A percentile compares a stretch with the other conserved stretches of the same genome.
Evolutionary conservation across 2,888 invertebrate genomes (phyloP).

Genomic region (Ennomos quercinarius): DNA sequence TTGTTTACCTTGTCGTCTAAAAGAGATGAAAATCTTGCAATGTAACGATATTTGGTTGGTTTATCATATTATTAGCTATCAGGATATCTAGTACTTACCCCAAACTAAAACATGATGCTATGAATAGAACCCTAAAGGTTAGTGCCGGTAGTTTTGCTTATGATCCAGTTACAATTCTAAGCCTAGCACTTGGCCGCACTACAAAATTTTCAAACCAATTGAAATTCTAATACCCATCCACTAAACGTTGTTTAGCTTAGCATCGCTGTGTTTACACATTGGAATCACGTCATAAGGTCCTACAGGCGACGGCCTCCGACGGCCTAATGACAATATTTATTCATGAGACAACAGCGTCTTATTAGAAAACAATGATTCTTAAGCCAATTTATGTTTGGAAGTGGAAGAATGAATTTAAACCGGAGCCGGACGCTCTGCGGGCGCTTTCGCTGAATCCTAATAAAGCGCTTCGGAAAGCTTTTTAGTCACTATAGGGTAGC

Average conservation of each 20-base stretch:
- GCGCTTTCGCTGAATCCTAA: slow-evolving; percentile 40
- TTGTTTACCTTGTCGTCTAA: too few species aligned
- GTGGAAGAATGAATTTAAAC: slow-evolving; percentile 42
- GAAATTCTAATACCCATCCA: neutral
- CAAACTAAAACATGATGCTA: too few species aligned
- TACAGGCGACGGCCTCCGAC: neutral
- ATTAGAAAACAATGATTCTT: slow-evolving; percentile 57
- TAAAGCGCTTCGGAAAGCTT: slow-evolving; percentile 19
- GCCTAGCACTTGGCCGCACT: too few species aligned
- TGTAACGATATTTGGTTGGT: too few species aligned
- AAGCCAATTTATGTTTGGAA: slow-evolving; percentile 52
- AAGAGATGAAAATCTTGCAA: too few species aligned
- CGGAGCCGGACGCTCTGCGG: slow-evolving; percentile 30
- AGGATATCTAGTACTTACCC: too few species aligned
- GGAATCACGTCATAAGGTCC: slow-evolving; percentile 5
- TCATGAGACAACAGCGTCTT: slow-evolving; percentile 50
- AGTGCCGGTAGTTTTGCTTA: too few species aligned
- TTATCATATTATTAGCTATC: too few species aligned
- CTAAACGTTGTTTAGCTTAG: slow-evolving; percentile 7
- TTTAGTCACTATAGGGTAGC: slow-evolving; percentile 14
- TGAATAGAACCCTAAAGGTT: too few species aligned
- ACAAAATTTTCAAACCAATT: too few species aligned
- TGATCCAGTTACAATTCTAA: too few species aligned
- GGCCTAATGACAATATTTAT: slow-evolving; percentile 63
- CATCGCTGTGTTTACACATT: neutral